Evolutionary conservation across 2,797 vertebrate species (phyloP).

Genomic region (Chaunax sp.): DNA sequence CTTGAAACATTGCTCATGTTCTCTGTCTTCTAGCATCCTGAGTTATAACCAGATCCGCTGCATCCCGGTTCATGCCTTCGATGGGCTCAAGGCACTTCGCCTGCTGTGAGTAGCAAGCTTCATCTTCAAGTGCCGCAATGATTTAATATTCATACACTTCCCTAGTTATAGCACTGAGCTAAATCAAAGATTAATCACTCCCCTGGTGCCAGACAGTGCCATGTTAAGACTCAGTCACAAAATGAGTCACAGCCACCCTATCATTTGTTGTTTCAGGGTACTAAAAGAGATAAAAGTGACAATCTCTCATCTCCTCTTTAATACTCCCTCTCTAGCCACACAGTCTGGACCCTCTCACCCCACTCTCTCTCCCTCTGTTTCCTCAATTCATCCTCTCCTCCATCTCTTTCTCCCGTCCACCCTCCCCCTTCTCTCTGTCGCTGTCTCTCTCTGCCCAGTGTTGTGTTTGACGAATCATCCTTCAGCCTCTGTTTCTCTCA

Average conservation of each 20-base stretch:
- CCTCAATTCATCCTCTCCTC: slow-evolving; percentile 33
- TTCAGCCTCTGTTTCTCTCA: slow-evolving; percentile 76
- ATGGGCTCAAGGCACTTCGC: slow-evolving; percentile 92
- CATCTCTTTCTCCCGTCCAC: slow-evolving; percentile 18
- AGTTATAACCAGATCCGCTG: slow-evolving; percentile 98
- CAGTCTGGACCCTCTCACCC: slow-evolving; percentile 24
- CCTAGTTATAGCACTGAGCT: slow-evolving; percentile 48
- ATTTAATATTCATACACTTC: slow-evolving; percentile 58
- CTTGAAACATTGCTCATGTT: slow-evolving; percentile 39
- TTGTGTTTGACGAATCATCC: slow-evolving; percentile 79
- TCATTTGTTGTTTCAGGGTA: slow-evolving; percentile 59
- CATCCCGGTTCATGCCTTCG: slow-evolving; percentile 92
- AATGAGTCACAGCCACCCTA: slow-evolving; percentile 45
- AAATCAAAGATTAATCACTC: slow-evolving; percentile 72
- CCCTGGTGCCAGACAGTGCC: slow-evolving; percentile 45
- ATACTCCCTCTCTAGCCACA: slow-evolving; percentile 40
- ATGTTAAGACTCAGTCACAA: slow-evolving; percentile 45
- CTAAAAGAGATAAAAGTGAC: slow-evolving; percentile 61
- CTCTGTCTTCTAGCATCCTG: slow-evolving; percentile 88
- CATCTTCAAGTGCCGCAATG: slow-evolving; percentile 51
- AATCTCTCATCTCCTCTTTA: slow-evolving; percentile 57
- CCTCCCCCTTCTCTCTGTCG: slow-evolving; percentile 1
- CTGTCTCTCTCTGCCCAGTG: slow-evolving; percentile 58
- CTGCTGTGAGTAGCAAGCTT: slow-evolving; percentile 90
- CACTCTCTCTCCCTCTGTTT: slow-evolving; percentile 10